phyloP scores from a whole-genome alignment of 2,797 vertebrate species.

The Serranus cabrilla region DNA sequence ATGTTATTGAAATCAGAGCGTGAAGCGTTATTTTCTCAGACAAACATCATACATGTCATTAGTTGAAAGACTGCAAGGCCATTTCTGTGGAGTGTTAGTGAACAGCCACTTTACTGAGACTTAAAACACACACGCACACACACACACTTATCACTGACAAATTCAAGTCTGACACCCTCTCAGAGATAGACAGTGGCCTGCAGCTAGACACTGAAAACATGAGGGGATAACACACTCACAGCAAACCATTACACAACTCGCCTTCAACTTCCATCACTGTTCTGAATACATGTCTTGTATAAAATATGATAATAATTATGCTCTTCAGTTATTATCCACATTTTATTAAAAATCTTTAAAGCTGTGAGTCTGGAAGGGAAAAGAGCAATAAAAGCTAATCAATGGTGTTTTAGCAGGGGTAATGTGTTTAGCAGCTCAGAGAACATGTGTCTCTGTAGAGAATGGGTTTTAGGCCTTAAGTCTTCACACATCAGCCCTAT shows the following conservation, averaged over 20 bases:
- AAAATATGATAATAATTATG: slow-evolving; percentile 53
- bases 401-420: slow-evolving; percentile 46
- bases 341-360: slow-evolving; percentile 54
- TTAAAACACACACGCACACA: slow-evolving; percentile 31
- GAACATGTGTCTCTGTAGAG: slow-evolving; percentile 50
- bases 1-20: slow-evolving; percentile 29
- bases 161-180: slow-evolving; percentile 70
- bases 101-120: slow-evolving; percentile 62
- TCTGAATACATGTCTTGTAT: slow-evolving; percentile 38
- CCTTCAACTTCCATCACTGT: slow-evolving; percentile 36
- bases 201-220: slow-evolving; percentile 67
- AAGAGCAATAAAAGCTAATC: slow-evolving; percentile 44
- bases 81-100: slow-evolving; percentile 55
- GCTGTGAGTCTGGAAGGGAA: slow-evolving; percentile 32
- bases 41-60: slow-evolving; percentile 40
- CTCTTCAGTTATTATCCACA: slow-evolving; percentile 34
- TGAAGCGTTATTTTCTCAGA: slow-evolving; percentile 27
- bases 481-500: slow-evolving; percentile 59
- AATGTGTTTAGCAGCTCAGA: slow-evolving; percentile 56
- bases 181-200: slow-evolving; percentile 68
- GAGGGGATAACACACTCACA: slow-evolving; percentile 54
- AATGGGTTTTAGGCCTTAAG: slow-evolving; percentile 52
- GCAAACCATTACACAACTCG: slow-evolving; percentile 39
- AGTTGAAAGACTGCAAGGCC: slow-evolving; percentile 16
- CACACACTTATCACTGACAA: slow-evolving; percentile 60